phyloP scores from a whole-genome alignment of 1,140 invertebrate genomes.

The Rhyzopertha dominica region DNA sequence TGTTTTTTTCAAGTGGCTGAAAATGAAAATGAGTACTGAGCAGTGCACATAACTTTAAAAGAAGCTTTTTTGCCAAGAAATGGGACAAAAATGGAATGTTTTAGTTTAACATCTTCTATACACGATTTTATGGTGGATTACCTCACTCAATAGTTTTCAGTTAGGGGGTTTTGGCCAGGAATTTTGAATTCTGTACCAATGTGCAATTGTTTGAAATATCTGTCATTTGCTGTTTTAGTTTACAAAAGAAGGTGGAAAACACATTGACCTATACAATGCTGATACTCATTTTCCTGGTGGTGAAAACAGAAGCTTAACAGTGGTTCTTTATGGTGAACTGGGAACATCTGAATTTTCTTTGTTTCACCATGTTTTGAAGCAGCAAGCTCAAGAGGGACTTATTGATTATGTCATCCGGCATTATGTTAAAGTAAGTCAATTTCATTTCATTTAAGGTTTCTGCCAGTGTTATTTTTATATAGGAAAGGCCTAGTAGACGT shows the following conservation, averaged over 20 bases:
- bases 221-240: slow-evolving; percentile 10
- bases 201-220: too few species aligned
- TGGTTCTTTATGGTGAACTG: slow-evolving; percentile 82
- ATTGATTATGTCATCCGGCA: slow-evolving; percentile 87
- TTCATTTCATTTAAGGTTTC: slow-evolving; percentile 5
- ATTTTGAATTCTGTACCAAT: too few species aligned
- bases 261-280: slow-evolving; percentile 63
- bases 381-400: slow-evolving; percentile 59
- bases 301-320: slow-evolving; percentile 60
- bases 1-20: too few species aligned
- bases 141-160: too few species aligned
- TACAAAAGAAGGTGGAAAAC: slow-evolving; percentile 33
- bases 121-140: too few species aligned
- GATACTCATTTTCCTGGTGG: slow-evolving; percentile 82
- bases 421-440: slow-evolving; percentile 63
- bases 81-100: too few species aligned
- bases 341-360: slow-evolving; percentile 66
- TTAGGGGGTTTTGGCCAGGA: too few species aligned
- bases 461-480: slow-evolving; percentile 20
- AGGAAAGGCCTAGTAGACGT: slow-evolving; percentile 57
- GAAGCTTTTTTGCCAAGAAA: too few species aligned
- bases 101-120: too few species aligned
- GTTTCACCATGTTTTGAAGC: slow-evolving; percentile 69
- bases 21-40: too few species aligned
- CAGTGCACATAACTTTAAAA: too few species aligned